Percentiles rank a stretch among this genome's conserved stretches.
Conservation (phyloP, 2,888 invertebrate species). For the Caenorhabditis auriculariae region DNA sequence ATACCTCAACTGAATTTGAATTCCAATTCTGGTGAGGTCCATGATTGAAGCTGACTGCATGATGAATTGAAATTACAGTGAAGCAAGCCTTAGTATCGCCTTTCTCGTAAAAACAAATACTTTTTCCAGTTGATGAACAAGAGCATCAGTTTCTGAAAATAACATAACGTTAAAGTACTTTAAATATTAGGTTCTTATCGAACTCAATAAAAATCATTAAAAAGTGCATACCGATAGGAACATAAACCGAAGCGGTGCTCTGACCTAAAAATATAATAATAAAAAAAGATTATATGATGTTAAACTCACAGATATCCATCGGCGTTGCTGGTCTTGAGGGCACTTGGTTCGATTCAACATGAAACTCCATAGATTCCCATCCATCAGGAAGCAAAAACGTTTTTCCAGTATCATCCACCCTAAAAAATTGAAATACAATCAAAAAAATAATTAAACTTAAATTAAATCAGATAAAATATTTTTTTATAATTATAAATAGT, state of each 20-base stretch:
- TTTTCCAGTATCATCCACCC: not conserved
- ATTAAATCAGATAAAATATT: not conserved
- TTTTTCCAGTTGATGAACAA: constrained; percentile 2
- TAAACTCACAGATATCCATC: not conserved
- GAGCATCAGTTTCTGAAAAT: constrained; percentile 7
- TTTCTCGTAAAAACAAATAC: constrained; percentile 8
- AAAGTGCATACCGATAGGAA: constrained; percentile 9
- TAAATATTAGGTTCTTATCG: constrained; percentile 4
- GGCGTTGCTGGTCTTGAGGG: not conserved
- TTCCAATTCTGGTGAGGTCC: constrained; percentile 8
- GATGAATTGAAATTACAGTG: constrained; percentile 2
- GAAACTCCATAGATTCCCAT: not conserved
- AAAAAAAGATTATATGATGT: not conserved
- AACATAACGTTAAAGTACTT: constrained; percentile 10
- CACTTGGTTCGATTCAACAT: not conserved
- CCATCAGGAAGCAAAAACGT: not conserved
- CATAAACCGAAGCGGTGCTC: constrained; percentile 1
- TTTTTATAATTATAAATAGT: not conserved
- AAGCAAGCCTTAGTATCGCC: constrained; percentile 6
- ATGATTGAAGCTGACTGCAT: constrained; percentile 7
- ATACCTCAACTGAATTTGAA: constrained; percentile 7
- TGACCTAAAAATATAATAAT: constrained; percentile 6
- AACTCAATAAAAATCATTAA: constrained; percentile 10
- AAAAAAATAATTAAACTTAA: not conserved
- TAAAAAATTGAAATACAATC: not conserved